Evolutionary conservation across 2,797 vertebrate species (phyloP), one percentile per base, ranked within the genome.

Genomic region (Steatocranus sp.): DNA sequence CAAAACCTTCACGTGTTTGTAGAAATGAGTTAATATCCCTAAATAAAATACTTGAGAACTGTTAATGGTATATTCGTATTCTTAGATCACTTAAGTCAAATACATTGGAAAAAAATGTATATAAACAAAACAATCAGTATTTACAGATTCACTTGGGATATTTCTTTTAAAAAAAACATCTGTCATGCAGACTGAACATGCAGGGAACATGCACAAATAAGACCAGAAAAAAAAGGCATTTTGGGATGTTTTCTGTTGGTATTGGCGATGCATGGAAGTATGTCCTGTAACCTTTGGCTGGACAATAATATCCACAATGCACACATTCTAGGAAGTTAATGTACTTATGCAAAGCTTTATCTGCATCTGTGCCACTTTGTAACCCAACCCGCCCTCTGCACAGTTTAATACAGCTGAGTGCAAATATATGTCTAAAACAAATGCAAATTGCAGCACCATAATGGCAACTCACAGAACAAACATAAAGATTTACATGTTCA

Each of bases 111-210:
- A 9, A 7, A 83, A 80, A 63, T 79, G 36, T 79, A 86, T 74
- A 81, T 80, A 83, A 84, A 88, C 83, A 85, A 90, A 84, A 85
- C 36, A 76, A 63, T 66, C 56, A 61, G 38, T 82, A 84, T 91
- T 78, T 88, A 91, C 82, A 89, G 83, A 86, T 85, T 49, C 11
- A 68, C 43, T 81, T 18, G 68, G 46, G 23, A 25, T 79, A 77
- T 30, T 81, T 48, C 11, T 20, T 85, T 46, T 34, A 66, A 80
- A 56, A 32, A 75, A 85, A 61, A 76, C 38, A 82, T 78, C 43
- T 10, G n/a, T 81, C 93, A 93, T 94, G 92, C 94, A 93, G 90
- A 89, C 81, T 70, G 17, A 88, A 51, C 90, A 9, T 95, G 90
- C 92, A 88, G 84, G 38, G 15, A 84, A 79, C 91, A 89, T 94